A percentile compares a stretch with the other conserved stretches of the same genome.
Conservation (phyloP, 2,113 vertebrate species). For the Oreochromis spilurus region DNA sequence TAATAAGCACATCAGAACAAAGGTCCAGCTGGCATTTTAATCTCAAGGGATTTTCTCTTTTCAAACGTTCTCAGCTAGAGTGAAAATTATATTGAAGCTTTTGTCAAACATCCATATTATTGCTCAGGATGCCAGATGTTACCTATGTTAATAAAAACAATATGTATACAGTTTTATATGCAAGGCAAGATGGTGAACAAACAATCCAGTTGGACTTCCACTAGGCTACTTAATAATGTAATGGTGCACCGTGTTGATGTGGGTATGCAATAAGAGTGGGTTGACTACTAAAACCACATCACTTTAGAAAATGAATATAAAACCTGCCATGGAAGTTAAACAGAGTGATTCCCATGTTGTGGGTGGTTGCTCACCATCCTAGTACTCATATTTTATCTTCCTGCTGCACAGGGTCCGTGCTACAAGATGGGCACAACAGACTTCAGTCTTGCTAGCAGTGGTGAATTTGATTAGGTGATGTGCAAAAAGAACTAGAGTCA, state of each 20-base stretch:
- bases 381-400: neutral
- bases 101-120: neutral
- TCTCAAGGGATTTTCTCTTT: no score
- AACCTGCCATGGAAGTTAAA: neutral
- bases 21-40: no score
- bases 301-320: neutral
- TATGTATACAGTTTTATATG: neutral
- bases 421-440: neutral
- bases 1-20: no score
- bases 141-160: neutral
- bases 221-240: neutral
- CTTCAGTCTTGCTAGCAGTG: accelerated
- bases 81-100: no score
- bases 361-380: neutral
- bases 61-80: no score
- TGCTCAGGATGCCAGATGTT: neutral
- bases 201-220: neutral
- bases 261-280: neutral
- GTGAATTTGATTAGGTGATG: neutral
- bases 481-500: neutral
- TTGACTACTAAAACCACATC: neutral
- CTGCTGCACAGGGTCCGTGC: neutral
- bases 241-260: accelerated
- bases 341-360: neutral
- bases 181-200: neutral